phyloP scores from a whole-genome alignment of 2,113 vertebrate genomes.

The Gymnorhina tibicen region DNA sequence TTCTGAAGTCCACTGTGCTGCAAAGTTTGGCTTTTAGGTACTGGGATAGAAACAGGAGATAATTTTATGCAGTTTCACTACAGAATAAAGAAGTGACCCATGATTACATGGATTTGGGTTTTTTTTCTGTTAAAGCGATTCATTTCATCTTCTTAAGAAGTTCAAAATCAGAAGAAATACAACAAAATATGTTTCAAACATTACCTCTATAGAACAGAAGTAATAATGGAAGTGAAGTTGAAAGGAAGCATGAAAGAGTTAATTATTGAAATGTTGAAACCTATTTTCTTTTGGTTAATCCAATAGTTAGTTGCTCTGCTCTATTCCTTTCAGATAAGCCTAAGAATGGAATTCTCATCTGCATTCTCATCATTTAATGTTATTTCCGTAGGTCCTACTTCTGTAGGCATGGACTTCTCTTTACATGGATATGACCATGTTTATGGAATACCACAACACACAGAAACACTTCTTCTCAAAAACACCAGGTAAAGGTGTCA shows the following conservation, averaged over 20 bases:
- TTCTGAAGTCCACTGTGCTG: background rate
- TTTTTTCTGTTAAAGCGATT: background rate
- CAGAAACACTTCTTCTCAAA: constrained; percentile 84
- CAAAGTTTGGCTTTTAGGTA: background rate
- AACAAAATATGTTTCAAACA: background rate
- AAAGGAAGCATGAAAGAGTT: background rate
- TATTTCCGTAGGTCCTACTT: constrained; percentile 79
- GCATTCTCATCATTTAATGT: background rate
- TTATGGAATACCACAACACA: constrained; percentile 89
- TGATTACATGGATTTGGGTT: background rate
- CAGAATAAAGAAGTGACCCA: background rate
- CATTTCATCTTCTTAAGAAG: background rate
- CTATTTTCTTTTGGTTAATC: background rate
- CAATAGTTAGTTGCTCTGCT: background rate
- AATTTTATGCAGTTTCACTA: background rate
- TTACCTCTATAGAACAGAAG: background rate
- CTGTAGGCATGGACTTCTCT: constrained; percentile 87
- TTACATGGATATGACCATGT: constrained; percentile 86
- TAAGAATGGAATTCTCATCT: background rate
- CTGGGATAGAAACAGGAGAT: background rate
- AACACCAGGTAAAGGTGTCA: constrained; percentile 81
- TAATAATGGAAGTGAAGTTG: background rate
- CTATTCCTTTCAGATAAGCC: background rate
- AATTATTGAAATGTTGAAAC: background rate
- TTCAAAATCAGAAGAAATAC: background rate